Evolutionary conservation across 2,888 invertebrate genomes (phyloP), one percentile per base, ranked within the genome.

Genomic region (Nemurella pictetii): DNA sequence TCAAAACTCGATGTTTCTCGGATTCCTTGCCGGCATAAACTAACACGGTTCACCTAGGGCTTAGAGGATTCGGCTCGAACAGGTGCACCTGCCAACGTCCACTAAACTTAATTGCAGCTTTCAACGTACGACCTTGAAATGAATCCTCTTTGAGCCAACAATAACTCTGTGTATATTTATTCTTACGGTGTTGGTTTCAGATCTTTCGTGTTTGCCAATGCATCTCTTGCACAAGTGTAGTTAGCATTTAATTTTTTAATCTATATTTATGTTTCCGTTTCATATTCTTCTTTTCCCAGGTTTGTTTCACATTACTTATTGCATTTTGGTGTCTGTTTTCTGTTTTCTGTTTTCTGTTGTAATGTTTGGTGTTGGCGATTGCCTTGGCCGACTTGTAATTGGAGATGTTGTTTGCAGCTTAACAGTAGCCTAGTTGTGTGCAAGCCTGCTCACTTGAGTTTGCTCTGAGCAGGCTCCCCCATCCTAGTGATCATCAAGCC

Each of bases 171-270:
- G 55, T 55, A 20, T 55, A 55, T 20, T 55, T 55, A 55, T 20
- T 55, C 55, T 55, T 55, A 55, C 26, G 80, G 80, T 81, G 80
- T 81, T 81, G 80, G 80, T 81, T 81, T 81, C 80, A 81, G 80
- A 35, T 81, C 30, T 30, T 78, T 78, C 30, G 12, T 78, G 78
- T 78, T 30, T 81, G 32, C 20, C 20, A 81, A 81, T 36, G 36
- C 35, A 81, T 81, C 80, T 36, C n/a, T 81, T 15, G 80, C 80
- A 81, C 80, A 35, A 81, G 29, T 81, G 35, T 81, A 32, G 26
- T n/a, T 30, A 32, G 29, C 32, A 32, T 25, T 81, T 81, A 35
- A 36, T 32, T 35, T 81, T 30, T 81, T 32, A 25, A 36, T 81
- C 32, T 36, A 7, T 81, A 15, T 32, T 55, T 55, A 55, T 55